Evolutionary conservation across 2,797 vertebrate genomes (phyloP).

Genomic region (Prionace glauca): DNA sequence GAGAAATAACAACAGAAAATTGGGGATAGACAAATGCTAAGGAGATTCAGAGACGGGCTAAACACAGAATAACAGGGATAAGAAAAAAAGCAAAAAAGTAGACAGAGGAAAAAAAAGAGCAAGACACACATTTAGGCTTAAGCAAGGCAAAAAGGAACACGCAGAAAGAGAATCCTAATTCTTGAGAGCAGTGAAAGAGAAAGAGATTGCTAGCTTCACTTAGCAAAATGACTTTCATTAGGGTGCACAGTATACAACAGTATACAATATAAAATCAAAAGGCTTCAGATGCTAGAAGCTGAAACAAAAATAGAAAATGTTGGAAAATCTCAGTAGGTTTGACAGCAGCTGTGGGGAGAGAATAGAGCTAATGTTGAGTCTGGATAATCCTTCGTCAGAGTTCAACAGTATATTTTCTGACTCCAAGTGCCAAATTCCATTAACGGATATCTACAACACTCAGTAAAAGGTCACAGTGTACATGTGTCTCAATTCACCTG

Average conservation of each 20-base stretch:
- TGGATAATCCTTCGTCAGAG: no score
- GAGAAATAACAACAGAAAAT: background rate
- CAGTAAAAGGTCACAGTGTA: background rate
- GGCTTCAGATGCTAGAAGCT: no score
- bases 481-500: conserved; percentile 66
- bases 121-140: background rate
- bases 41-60: background rate
- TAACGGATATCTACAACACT: background rate
- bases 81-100: background rate
- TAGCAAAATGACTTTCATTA: background rate
- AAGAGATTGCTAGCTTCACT: background rate
- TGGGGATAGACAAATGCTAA: background rate
- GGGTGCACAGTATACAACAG: background rate
- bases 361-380: no score
- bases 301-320: no score
- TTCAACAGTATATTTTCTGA: background rate
- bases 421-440: background rate
- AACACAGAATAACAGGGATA: background rate
- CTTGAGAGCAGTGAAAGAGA: background rate
- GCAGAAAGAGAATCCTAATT: background rate
- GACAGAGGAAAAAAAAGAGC: background rate
- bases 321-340: no score
- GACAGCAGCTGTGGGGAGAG: no score
- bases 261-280: background rate
- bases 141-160: background rate